Evolutionary conservation across 2,888 invertebrate genomes (phyloP).

Genomic region (Drosophila kuntzei): DNA sequence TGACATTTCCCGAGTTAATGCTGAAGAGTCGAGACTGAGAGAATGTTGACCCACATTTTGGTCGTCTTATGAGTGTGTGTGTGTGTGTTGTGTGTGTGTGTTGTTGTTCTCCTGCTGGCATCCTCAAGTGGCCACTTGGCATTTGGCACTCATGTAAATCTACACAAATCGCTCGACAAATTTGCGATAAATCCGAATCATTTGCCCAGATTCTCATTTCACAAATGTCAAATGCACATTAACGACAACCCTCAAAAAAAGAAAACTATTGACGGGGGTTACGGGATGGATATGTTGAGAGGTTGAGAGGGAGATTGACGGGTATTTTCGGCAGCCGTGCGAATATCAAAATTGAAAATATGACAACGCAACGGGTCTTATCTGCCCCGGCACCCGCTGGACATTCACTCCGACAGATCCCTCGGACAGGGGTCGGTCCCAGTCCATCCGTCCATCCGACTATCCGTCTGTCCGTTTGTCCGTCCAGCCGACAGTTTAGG

Average conservation of each 20-base stretch:
- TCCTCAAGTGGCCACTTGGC: slow-evolving; percentile 77
- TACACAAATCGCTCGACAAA: slow-evolving; percentile 78
- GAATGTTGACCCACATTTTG: slow-evolving; percentile 26
- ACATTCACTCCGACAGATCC: slow-evolving; percentile 10
- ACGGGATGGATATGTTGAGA: slow-evolving; percentile 2
- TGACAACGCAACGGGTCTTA: slow-evolving; percentile 62
- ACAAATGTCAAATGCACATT: slow-evolving; percentile 79
- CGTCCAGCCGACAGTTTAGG: slow-evolving; percentile 8
- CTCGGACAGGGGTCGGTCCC: slow-evolving; percentile 8
- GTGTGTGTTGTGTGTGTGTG: slow-evolving; percentile 1
- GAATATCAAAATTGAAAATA: slow-evolving; percentile 77
- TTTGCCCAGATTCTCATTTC: slow-evolving; percentile 80
- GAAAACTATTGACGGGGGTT: slow-evolving; percentile 66
- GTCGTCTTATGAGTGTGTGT: background rate
- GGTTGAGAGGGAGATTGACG: background rate
- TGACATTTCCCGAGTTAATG: slow-evolving; percentile 4
- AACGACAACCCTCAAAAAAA: slow-evolving; percentile 63
- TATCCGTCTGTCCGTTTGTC: background rate
- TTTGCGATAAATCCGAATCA: slow-evolving; percentile 78
- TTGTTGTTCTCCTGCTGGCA: slow-evolving; percentile 39
- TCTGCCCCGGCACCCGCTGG: slow-evolving; percentile 10
- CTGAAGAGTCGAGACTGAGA: background rate
- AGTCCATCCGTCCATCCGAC: background rate
- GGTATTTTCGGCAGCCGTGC: slow-evolving; percentile 44
- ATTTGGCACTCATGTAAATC: slow-evolving; percentile 79